A percentile compares a stretch with the other conserved stretches of the same genome.
These are phyloP conservation scores for Sesamia inferens DNA, from an alignment of 2,888 invertebrate species.

Conservation along the genomic window DNA sequence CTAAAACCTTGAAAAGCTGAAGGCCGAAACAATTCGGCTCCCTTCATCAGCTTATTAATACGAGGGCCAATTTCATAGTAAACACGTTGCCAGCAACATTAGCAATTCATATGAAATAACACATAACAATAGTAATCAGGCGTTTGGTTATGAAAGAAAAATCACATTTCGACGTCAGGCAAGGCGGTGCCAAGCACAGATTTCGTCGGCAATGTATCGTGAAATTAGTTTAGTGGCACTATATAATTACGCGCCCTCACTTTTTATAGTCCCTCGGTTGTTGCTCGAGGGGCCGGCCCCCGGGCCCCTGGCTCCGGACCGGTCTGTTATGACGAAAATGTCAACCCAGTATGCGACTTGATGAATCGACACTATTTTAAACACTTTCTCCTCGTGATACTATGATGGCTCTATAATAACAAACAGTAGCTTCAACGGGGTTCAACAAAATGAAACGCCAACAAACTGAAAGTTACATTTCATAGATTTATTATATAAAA, in stretches of 20 bases:
- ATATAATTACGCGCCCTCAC: conserved; percentile 89
- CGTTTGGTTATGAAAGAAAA: conserved; percentile 84
- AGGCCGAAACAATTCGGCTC: conserved; percentile 74
- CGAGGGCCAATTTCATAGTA: conserved; percentile 74
- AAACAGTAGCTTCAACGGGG: conserved; percentile 32
- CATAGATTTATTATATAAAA: conserved; percentile 90
- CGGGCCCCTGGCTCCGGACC: conserved; percentile 68
- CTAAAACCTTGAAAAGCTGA: conserved; percentile 72
- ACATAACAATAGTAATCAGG: conserved; percentile 88
- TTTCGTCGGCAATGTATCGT: conserved; percentile 90
- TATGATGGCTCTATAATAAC: conserved; percentile 66
- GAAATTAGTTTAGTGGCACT: conserved; percentile 90
- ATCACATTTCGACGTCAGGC: conserved; percentile 84
- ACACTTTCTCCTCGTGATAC: conserved; percentile 74
- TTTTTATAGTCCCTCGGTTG: conserved; percentile 84
- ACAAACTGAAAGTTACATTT: conserved; percentile 85
- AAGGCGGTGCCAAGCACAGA: conserved; percentile 89
- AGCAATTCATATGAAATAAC: conserved; percentile 88
- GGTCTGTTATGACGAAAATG: conserved; percentile 88
- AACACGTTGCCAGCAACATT: conserved; percentile 77
- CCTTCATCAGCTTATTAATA: conserved; percentile 79
- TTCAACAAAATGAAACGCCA: conserved; percentile 73
- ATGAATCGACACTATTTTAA: conserved; percentile 89
- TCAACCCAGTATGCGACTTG: conserved; percentile 88
- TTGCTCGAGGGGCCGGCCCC: conserved; percentile 66